Base-by-base conservation (phyloP, 2,797 vertebrate genomes). In the Phoebastria nigripes region DNA sequence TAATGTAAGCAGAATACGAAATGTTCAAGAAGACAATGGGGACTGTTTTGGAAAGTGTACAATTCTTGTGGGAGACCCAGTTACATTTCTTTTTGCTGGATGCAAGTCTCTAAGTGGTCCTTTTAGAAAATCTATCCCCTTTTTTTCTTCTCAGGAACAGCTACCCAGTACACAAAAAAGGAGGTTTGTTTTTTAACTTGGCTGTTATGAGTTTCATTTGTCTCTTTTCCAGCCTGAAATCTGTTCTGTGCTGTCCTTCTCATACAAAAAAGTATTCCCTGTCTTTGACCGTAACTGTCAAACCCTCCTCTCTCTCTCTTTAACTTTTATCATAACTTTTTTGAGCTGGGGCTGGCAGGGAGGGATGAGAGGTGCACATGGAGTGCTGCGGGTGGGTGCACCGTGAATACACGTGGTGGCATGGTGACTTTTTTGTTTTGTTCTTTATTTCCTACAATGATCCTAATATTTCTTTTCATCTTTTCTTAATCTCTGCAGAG, bases 401-500 rank as follows among this genome's bases (percentile, higher is more conserved):
- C 19, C 21, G 2, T 44, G 33, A 89, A 42, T 46, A 6, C 21
- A 10, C 44, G 44, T 59, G 82, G 82, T 89, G 80, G 41, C 61
- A 79, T 42, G 84, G 84, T 79, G 84, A 82, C 65, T 82, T 94
- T 29, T 93, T 84, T 90, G 84, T 93, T 91, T 87, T 94, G 86
- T 87, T 95, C 83, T 87, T 82, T 37, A 42, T 90, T 96, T 94
- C 81, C 83, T 58, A 46, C 3, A 13, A 56, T 9, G 72, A 87
- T 95, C 87, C 89, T 91, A 92, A 91, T 92, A 81, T 91, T 96
- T 96, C 78, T 90, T 90, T 92, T 85, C 21, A 22, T 84, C 69
- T 82, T 74, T 89, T 65, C 66, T 80, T 91, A 89, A 93, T 93
- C 78, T 95, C 82, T 89, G 54, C 86, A 83, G 76, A 96, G 79